These are phyloP conservation scores for Pollachius pollachius DNA, from an alignment of 2,113 vertebrate genomes.

Conservation along the genomic window DNA sequence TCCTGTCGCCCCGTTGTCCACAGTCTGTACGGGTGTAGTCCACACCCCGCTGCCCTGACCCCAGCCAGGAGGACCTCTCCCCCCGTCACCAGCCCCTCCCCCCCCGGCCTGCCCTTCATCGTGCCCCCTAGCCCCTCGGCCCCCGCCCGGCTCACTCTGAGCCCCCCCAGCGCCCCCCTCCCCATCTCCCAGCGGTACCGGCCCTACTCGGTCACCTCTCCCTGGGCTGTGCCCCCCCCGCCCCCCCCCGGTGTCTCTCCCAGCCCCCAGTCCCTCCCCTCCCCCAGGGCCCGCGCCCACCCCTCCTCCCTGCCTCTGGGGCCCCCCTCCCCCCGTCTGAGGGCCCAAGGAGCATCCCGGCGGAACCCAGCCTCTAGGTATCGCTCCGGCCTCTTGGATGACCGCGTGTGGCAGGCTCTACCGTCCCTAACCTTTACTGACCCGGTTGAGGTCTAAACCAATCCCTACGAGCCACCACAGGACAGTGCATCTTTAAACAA, in stretches of 20 bases:
- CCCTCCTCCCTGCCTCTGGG: constrained; percentile 63
- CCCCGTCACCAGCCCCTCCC: constrained; percentile 58
- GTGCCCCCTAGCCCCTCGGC: constrained; percentile 60
- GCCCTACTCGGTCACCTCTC: constrained; percentile 81
- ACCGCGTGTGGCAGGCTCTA: constrained; percentile 31
- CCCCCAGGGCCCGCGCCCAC: constrained; percentile 63
- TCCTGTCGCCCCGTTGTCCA: constrained; percentile 63
- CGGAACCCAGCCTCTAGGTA: constrained; percentile 91
- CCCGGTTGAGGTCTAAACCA: not conserved
- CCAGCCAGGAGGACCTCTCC: constrained; percentile 62
- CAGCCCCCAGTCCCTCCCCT: constrained; percentile 57
- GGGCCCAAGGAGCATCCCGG: constrained; percentile 73
- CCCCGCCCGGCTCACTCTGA: constrained; percentile 51
- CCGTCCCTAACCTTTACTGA: constrained; percentile 10
- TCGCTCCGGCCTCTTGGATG: constrained; percentile 56
- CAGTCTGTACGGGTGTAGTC: constrained; percentile 96
- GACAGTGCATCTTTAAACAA: too few relatives aligned
- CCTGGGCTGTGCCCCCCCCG: constrained; percentile 67
- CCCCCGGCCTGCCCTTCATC: constrained; percentile 52
- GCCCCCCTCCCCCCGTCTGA: constrained; percentile 73
- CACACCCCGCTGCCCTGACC: constrained; percentile 73
- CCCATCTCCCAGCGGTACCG: constrained; percentile 85
- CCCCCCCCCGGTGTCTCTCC: constrained; percentile 45
- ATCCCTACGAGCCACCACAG: not conserved
- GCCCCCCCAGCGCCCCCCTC: constrained; percentile 69